Conservation (phyloP, 2,888 invertebrate genomes). For the Ryuthela nishihirai region DNA sequence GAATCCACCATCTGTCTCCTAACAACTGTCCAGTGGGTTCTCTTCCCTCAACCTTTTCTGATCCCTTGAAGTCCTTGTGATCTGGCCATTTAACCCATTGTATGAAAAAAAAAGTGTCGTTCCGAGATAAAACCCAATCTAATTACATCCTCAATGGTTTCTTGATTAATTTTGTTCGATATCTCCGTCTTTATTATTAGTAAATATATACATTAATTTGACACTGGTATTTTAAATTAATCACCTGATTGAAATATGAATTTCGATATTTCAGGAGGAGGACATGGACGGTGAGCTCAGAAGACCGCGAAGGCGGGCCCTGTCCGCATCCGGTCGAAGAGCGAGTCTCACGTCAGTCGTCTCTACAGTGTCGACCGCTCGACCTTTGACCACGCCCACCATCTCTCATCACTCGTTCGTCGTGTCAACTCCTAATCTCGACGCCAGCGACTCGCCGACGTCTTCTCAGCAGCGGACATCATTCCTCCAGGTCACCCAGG, state of each 20-base stretch:
- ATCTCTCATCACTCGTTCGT: conserved; percentile 32
- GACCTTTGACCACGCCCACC: conserved; percentile 32
- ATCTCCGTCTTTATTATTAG: too few species aligned
- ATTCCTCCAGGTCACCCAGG: conserved; percentile 22
- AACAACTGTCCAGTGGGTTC: too few species aligned
- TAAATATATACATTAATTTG: too few species aligned
- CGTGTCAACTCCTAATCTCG: conserved; percentile 26
- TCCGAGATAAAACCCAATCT: too few species aligned
- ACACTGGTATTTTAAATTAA: not conserved
- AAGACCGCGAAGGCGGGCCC: conserved; percentile 45
- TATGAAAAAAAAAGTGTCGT: too few species aligned
- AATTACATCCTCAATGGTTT: too few species aligned
- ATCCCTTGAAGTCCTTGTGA: too few species aligned
- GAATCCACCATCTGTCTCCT: too few species aligned
- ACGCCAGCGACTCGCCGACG: conserved; percentile 13
- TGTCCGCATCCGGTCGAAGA: conserved; percentile 36
- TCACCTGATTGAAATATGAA: too few species aligned
- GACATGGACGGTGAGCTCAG: conserved; percentile 49
- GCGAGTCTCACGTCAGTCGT: conserved; percentile 27
- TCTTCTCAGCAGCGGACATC: conserved; percentile 8
- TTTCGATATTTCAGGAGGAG: conserved; percentile 45
- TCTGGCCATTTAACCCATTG: too few species aligned
- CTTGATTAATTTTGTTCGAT: too few species aligned
- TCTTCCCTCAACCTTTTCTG: too few species aligned
- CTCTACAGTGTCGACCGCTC: conserved; percentile 18